Base-by-base conservation (phyloP, 2,113 vertebrate genomes). In the Heterocephalus glaber region DNA sequence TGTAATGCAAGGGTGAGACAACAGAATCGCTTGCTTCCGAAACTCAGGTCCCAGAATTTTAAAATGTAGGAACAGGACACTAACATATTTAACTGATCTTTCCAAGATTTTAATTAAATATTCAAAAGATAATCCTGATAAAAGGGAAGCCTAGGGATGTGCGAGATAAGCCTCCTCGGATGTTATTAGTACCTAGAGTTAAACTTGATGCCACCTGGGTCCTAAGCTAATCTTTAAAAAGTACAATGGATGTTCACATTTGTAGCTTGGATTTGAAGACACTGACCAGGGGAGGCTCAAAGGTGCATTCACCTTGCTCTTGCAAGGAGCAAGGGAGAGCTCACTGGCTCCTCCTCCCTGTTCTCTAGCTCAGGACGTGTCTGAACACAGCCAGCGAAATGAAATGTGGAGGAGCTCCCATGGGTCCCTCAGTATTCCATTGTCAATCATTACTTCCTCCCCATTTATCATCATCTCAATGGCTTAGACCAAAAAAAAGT, bases 381-480 rank as follows among this genome's bases (percentile, higher is more conserved):
- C 92, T 89, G 83, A 95, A 93, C 79, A 66, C 1, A 95, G 72
- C n/a, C 79, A 86, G 49, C 41, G 88, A 70, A 95, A 86, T 70
- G 77, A 95, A 95, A 82, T 86, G 38, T n/a, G 80, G 61, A 80
- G 30, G 16, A 38, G 20, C 56, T 90, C 82, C 65, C 11, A 30
- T 11, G 24, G 35, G 65, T 60, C 54, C 11, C 89, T 92, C 63
- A 56, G 52, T 72, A 80, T 89, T 93, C 89, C 24, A 54, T 90
- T 76, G 83, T 26, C 66, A 35, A 68, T 52, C 77, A 74, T 83
- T 79, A 84, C 17, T 56, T 95, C 88, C 56, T 88, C 24, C 68
- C 58, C 65, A 79, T 88, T 90, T 61, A 49, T 79, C 58, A 90
- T 85, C 72, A 92, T 80, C 49, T 92, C 81, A 92, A 49, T 66